Percentiles rank a stretch among this genome's conserved stretches.
Conservation (phyloP, 2,113 vertebrate species). For the Arvicanthis niloticus region DNA sequence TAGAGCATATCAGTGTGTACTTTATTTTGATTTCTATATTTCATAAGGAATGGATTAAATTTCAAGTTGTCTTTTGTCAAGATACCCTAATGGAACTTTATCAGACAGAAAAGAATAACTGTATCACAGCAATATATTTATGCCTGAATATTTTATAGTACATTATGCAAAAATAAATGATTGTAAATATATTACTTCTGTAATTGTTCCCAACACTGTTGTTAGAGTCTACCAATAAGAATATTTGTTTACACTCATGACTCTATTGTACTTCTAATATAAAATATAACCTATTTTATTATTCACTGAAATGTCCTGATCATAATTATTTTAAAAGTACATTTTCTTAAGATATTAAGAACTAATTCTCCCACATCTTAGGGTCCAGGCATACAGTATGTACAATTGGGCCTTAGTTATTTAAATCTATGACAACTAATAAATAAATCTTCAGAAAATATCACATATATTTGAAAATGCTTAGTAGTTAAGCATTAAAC, state of each 20-base stretch:
- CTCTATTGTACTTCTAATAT: background rate
- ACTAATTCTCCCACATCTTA: background rate
- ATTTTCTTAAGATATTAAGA: background rate
- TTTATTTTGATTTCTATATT: background rate
- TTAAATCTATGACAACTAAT: background rate
- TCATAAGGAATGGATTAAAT: background rate
- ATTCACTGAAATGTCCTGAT: background rate
- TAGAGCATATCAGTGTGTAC: background rate
- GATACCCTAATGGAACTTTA: fast-evolving
- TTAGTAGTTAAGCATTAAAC: background rate
- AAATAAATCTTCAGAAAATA: background rate
- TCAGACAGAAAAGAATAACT: background rate
- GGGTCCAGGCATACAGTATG: background rate
- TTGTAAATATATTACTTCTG: background rate
- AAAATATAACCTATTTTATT: background rate
- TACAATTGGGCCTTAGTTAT: background rate
- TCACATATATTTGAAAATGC: background rate
- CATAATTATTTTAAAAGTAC: background rate
- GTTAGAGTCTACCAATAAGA: background rate
- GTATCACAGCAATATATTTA: background rate
- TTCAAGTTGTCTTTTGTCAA: background rate
- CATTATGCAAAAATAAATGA: background rate
- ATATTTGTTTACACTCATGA: background rate
- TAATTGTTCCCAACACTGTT: background rate
- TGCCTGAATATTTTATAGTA: background rate